A percentile compares a stretch with the other conserved stretches of the same genome.
Evolutionary conservation across 2,888 invertebrate species (phyloP).

Genomic region (Hemicrepidius hirtus): DNA sequence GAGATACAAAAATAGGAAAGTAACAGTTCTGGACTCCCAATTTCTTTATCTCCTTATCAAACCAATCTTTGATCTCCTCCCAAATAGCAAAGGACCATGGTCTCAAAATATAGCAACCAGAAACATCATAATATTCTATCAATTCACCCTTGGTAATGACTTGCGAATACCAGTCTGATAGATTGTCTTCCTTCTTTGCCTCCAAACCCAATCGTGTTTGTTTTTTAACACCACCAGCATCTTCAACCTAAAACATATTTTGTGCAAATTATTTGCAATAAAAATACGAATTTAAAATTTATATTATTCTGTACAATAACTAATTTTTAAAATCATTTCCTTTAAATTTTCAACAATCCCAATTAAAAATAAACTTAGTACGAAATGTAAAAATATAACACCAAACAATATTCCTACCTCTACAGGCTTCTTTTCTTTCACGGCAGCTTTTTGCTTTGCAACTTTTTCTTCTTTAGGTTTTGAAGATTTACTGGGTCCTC

Average conservation of each 20-base stretch:
- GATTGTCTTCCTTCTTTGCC: slow-evolving; percentile 92
- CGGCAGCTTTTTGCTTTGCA: slow-evolving; percentile 62
- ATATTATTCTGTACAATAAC: no score
- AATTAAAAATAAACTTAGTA: no score
- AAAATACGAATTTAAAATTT: not conserved
- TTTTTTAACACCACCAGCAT: slow-evolving; percentile 82
- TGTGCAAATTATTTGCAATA: not conserved
- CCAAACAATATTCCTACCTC: slow-evolving; percentile 50
- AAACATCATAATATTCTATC: slow-evolving; percentile 99
- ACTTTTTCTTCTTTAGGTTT: slow-evolving; percentile 59
- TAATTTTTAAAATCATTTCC: no score
- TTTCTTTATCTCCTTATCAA: slow-evolving; percentile 90
- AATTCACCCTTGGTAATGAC: slow-evolving; percentile 94
- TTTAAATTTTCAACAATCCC: no score
- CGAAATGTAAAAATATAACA: not conserved
- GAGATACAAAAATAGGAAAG: slow-evolving; percentile 98
- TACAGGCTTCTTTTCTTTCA: slow-evolving; percentile 63
- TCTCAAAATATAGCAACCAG: slow-evolving; percentile 98
- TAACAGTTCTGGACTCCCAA: slow-evolving; percentile 97
- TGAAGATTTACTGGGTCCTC: slow-evolving; percentile 60
- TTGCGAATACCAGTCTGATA: slow-evolving; percentile 99
- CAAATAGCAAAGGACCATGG: slow-evolving; percentile 98
- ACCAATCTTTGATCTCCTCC: slow-evolving; percentile 92
- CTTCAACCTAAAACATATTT: slow-evolving; percentile 56
- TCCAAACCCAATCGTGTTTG: slow-evolving; percentile 95